phyloP scores from a whole-genome alignment of 2,797 vertebrate genomes.

The Epinephelus coioides region DNA sequence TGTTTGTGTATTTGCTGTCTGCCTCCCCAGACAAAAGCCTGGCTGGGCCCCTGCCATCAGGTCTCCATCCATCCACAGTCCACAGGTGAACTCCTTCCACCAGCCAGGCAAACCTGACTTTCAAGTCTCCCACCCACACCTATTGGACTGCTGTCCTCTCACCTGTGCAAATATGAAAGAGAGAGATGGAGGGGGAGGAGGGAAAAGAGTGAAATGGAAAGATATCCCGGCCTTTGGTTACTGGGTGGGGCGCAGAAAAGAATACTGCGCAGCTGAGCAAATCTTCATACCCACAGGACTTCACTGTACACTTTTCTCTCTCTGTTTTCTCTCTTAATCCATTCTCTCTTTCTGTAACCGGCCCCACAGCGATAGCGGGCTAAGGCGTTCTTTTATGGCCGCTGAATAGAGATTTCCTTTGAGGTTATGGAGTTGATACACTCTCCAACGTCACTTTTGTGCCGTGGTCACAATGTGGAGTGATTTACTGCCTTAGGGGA shows the following conservation, averaged over 20 bases:
- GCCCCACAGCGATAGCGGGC: constrained; percentile 67
- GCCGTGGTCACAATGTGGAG: constrained; percentile 73
- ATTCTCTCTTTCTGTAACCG: constrained; percentile 76
- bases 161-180: constrained; percentile 83
- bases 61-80: constrained; percentile 63
- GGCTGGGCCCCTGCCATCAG: constrained; percentile 68
- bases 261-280: constrained; percentile 89
- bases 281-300: constrained; percentile 82
- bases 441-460: constrained; percentile 79
- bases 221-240: constrained; percentile 80
- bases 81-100: constrained; percentile 73
- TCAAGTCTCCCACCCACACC: constrained; percentile 83
- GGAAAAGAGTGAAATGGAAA: constrained; percentile 75
- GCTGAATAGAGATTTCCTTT: constrained; percentile 83
- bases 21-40: constrained; percentile 76
- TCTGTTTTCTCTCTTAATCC: constrained; percentile 86
- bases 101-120: constrained; percentile 86
- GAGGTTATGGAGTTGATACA: constrained; percentile 83
- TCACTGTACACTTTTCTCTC: constrained; percentile 82
- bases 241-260: constrained; percentile 83
- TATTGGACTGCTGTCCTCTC: constrained; percentile 77
- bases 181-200: constrained; percentile 44
- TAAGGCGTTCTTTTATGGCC: constrained; percentile 75
- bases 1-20: constrained; percentile 72
- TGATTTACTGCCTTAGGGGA: constrained; percentile 78